Evolutionary conservation across 1,140 invertebrate genomes (phyloP), one percentile per base, ranked within the genome.

Genomic region (Hesperophylax magnus): DNA sequence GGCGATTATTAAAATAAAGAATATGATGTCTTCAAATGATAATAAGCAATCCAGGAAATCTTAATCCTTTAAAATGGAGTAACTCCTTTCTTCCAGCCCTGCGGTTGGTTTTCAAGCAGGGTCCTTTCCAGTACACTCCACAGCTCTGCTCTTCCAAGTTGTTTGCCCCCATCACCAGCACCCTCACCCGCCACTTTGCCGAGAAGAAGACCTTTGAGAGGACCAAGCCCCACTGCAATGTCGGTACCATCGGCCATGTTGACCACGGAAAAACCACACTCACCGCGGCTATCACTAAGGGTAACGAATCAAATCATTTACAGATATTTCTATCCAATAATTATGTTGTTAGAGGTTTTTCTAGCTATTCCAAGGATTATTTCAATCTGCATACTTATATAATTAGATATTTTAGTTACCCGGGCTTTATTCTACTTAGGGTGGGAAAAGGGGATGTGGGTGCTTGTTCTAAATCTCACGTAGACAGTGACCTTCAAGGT

Each of bases 211-310:
- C 96, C 0, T 97, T 92, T 86, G 88, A 92, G 75, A 90, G 96
- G 78, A 93, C 92, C 47, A 99, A 99, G 87, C 97, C 98, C n/a
- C 98, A 99, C 91, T 97, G 97, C 85, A 99, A 99, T 91, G 94
- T 99, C 27, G 98, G 95, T 17, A 99, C 99, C 0, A 99, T 99
- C 87, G 99, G 99, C 5, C 99, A 99, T 92, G 98, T 99, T 56
- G 99, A 99, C 93, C 99, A 99, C 91, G 99, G 99, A 56, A 99
- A 99, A 91, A 99, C 99, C 0, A 99, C 99, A 1, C 90, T 99
- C 0, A 99, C 99, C 63, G 98, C 99, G 76, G 99, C 99, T 15
- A 99, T 99, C 63, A 99, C 98, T 1, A 96, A 94, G 92, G 92
- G 93, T 94, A 86, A 67, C 53, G 54, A 24, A 34, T 67, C 34